Evolutionary conservation across 2,113 vertebrate species (phyloP), one percentile per base, ranked within the genome.

Genomic region (Megaceryle maxima): DNA sequence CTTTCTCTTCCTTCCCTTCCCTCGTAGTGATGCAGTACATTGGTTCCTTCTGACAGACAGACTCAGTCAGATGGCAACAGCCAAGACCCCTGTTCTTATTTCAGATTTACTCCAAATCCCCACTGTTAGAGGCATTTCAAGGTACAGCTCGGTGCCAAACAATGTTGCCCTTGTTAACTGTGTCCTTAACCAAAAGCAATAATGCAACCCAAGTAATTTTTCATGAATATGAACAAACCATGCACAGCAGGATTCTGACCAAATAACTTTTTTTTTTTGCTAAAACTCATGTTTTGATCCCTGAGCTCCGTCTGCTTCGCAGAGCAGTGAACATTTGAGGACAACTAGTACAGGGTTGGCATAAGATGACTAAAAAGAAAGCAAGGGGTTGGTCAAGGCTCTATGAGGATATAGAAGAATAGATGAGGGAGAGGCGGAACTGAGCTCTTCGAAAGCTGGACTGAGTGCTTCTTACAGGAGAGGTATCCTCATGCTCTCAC

Each of bases 261-360:
- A 79, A 96, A 48, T 55, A 83, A 66, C 44, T 91, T 90, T 63
- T 90, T 63, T n/a, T n/a, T 73, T 90, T 93, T 88, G 22, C 51
- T 87, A 50, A 37, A 21, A 29, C 25, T 86, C 18, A 55, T 21
- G 37, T 86, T 92, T 53, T 39, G 29, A 25, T 66, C 53, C 28
- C 57, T 74, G 50, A 24, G 37, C 4, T 13, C 46, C 1, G 2
- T 57, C 33, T 22, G 33, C 64, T 81, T 67, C n/a, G 17, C 53
- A 84, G 12, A 78, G 26, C 35, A 44, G 43, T 26, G n/a, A 62
- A 16, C 62, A 75, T 21, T 62, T 57, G 56, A 87, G 56, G 62
- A 70, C 39, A 72, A 44, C 39, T 26, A 26, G 60, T 35, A 41
- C 13, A 35, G 39, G 48, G 11, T 6, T 88, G 43, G 29, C 43